These are phyloP conservation scores for Crax fasciolata DNA, from an alignment of 2,797 vertebrate genomes.

Conservation along the genomic window DNA sequence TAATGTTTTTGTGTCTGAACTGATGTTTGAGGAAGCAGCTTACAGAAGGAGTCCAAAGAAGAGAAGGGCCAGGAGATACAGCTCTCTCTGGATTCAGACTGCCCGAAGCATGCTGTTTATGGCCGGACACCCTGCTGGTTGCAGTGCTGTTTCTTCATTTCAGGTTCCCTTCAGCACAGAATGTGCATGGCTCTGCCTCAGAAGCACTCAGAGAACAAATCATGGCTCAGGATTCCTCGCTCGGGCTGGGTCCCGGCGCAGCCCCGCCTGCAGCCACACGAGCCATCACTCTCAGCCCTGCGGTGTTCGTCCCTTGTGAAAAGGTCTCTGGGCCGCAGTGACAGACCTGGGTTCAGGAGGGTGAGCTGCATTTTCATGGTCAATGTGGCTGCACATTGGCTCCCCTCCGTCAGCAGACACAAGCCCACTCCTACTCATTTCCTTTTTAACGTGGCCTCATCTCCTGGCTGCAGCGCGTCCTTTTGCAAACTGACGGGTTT, in stretches of 20 bases:
- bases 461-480: not conserved
- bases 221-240: slow-evolving; percentile 33
- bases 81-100: slow-evolving; percentile 21
- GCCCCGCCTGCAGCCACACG: not conserved
- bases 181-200: slow-evolving; percentile 19
- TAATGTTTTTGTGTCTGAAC: slow-evolving; percentile 16
- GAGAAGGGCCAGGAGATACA: slow-evolving; percentile 30
- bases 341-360: not conserved
- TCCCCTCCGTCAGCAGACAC: not conserved
- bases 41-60: slow-evolving; percentile 29
- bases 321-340: not conserved
- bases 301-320: not conserved
- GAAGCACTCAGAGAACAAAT: slow-evolving; percentile 29
- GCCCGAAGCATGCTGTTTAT: slow-evolving; percentile 45
- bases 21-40: slow-evolving; percentile 42
- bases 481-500: not conserved
- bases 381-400: slow-evolving; percentile 1
- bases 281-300: not conserved
- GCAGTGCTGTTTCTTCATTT: slow-evolving; percentile 26
- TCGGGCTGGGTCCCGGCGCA: slow-evolving; percentile 39
- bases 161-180: slow-evolving; percentile 5
- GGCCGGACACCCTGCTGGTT: slow-evolving; percentile 20
- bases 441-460: slow-evolving; percentile 43
- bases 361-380: slow-evolving; percentile 1
- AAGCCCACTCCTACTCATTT: not conserved